Conservation (phyloP, 1,140 invertebrate genomes). For the Drosophila kikkawai region DNA sequence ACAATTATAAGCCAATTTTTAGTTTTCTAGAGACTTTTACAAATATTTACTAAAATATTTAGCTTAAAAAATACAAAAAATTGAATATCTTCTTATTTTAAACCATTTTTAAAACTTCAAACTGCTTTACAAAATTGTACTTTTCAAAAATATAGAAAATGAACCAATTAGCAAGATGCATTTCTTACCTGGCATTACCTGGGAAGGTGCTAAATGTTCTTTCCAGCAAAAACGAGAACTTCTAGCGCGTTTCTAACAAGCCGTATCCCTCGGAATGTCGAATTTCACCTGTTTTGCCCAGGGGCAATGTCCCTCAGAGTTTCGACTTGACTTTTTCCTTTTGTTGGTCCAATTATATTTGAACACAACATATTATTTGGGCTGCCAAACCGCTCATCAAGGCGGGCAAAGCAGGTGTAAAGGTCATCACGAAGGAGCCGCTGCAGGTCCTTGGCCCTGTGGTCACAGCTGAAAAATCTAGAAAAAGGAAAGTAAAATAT, state of each 20-base stretch:
- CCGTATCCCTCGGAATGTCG: conserved; percentile 47
- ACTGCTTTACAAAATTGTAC: neutral
- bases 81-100: no score
- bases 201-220: conserved; percentile 26
- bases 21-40: no score
- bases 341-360: conserved; percentile 43
- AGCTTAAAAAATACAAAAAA: no score
- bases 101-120: neutral
- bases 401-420: conserved; percentile 57
- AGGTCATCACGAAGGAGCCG: conserved; percentile 32
- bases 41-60: no score
- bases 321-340: conserved; percentile 27
- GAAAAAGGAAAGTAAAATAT: neutral
- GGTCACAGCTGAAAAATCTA: conserved; percentile 54
- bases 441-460: conserved; percentile 24
- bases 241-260: conserved; percentile 53
- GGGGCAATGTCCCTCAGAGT: conserved; percentile 39
- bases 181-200: neutral
- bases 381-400: conserved; percentile 50
- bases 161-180: neutral
- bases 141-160: neutral
- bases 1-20: no score
- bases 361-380: conserved; percentile 62
- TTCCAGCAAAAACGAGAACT: neutral
- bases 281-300: conserved; percentile 68